Evolutionary conservation across 2,113 vertebrate genomes (phyloP).

Genomic region (Oxyura jamaicensis): DNA sequence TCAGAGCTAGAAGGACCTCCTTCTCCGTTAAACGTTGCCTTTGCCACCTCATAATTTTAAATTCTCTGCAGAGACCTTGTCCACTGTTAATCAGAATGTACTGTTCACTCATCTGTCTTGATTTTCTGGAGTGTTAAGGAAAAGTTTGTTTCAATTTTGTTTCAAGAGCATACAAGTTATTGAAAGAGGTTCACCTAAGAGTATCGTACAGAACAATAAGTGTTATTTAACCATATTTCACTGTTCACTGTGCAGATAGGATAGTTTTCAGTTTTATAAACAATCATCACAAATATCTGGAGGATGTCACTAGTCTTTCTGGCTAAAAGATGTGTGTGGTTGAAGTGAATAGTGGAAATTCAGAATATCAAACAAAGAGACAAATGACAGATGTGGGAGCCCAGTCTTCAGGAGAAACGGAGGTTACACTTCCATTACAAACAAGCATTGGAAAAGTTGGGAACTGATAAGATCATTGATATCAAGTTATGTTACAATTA

Average conservation of each 20-base stretch:
- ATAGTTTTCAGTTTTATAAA: background rate
- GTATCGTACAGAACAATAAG: conserved; percentile 21
- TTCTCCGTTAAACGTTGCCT: background rate
- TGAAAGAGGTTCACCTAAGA: conserved; percentile 19
- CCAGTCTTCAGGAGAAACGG: background rate
- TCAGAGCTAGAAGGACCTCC: background rate
- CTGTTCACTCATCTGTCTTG: background rate
- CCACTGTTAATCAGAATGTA: background rate
- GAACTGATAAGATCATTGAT: background rate
- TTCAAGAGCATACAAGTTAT: background rate
- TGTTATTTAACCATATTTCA: conserved; percentile 52
- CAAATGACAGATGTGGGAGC: background rate
- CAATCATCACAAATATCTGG: background rate
- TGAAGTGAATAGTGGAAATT: background rate
- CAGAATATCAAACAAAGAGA: background rate
- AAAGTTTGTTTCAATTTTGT: background rate
- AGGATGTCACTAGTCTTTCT: background rate
- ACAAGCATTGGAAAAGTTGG: background rate
- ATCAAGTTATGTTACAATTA: background rate
- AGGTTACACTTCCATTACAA: background rate
- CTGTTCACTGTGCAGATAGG: background rate
- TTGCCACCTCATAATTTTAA: background rate
- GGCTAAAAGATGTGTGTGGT: background rate
- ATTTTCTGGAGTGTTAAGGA: conserved; percentile 10
- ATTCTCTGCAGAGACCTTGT: background rate